phyloP scores from a whole-genome alignment of 2,113 vertebrate genomes.

The Verasper variegatus region DNA sequence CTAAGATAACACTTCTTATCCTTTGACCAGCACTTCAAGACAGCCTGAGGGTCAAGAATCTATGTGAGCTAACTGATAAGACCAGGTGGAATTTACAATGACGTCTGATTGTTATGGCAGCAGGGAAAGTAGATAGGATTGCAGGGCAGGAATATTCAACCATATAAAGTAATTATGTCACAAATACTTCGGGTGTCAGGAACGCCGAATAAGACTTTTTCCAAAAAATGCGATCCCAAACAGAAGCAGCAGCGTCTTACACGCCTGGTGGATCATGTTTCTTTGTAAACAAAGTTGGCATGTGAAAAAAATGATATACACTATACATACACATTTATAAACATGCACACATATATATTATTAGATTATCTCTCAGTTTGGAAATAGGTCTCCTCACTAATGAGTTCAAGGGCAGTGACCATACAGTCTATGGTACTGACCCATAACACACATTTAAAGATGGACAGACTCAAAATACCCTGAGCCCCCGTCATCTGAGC shows the following conservation, averaged over 20 bases:
- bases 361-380: not conserved
- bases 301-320: not conserved
- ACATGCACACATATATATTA: not conserved
- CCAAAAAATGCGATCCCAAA: not conserved
- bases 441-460: constrained; percentile 7
- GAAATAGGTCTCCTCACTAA: not conserved
- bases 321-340: not conserved
- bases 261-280: not conserved
- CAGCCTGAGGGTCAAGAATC: constrained; percentile 15
- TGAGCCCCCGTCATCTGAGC: constrained; percentile 38
- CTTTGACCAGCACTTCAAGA: not conserved
- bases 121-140: not conserved
- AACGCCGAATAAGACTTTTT: not conserved
- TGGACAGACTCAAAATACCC: constrained; percentile 16
- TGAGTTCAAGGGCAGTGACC: constrained; percentile 11
- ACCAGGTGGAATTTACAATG: constrained; percentile 12
- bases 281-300: constrained; percentile 32
- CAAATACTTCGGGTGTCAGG: not conserved
- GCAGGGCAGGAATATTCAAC: not conserved
- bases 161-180: not conserved
- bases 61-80: constrained; percentile 19
- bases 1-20: constrained; percentile 25
- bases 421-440: not conserved
- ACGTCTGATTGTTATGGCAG: constrained; percentile 6
- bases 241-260: not conserved